Conservation (phyloP, 2,113 vertebrate species). For the Oriolus oriolus region DNA sequence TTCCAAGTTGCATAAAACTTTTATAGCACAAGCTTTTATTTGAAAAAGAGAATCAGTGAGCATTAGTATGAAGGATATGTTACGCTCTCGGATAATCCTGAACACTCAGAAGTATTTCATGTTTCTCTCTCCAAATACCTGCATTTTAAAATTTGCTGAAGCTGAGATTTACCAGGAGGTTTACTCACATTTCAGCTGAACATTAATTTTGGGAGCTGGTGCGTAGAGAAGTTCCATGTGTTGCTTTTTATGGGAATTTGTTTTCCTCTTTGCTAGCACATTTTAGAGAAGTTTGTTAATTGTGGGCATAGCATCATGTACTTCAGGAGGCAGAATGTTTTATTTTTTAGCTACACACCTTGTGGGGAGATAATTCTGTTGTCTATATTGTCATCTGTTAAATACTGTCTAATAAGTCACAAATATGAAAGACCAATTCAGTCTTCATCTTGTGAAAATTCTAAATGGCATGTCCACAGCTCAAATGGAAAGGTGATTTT, state of each 20-base stretch:
- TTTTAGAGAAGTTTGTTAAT: background rate
- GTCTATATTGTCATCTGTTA: background rate
- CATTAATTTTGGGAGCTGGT: background rate
- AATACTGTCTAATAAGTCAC: background rate
- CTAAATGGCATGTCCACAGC: background rate
- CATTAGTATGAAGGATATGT: background rate
- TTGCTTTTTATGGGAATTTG: background rate
- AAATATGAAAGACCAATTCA: background rate
- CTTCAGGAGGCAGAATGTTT: background rate
- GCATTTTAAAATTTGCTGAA: background rate
- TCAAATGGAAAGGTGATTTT: background rate
- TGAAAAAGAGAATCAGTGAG: background rate
- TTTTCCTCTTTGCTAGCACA: background rate
- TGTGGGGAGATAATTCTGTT: background rate
- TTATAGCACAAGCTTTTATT: background rate
- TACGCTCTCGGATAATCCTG: background rate
- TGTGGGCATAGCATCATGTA: background rate
- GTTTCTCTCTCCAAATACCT: background rate
- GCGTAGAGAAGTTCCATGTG: background rate
- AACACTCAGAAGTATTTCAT: background rate
- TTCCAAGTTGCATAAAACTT: background rate
- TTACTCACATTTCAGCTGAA: background rate
- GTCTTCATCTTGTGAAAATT: background rate
- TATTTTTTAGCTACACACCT: background rate
- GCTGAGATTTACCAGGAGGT: background rate